phyloP scores from a whole-genome alignment of 2,888 invertebrate genomes.

The Chrysodeixis includens region DNA sequence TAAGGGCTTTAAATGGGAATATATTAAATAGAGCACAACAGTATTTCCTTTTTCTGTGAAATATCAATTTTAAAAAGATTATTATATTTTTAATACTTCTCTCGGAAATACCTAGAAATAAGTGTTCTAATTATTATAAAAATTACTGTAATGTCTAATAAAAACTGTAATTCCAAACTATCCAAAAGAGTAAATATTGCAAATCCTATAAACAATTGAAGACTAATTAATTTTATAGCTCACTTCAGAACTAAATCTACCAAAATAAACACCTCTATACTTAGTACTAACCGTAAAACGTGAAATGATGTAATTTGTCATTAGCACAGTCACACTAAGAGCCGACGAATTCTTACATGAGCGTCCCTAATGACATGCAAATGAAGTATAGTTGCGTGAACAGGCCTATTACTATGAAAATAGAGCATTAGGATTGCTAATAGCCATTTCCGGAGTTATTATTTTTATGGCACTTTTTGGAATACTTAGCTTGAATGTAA shows the following conservation, averaged over 20 bases:
- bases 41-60: not conserved
- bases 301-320: constrained; percentile 37
- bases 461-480: constrained; percentile 20
- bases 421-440: constrained; percentile 22
- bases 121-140: no score
- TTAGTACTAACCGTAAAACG: not conserved
- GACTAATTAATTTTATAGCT: no score
- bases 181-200: no score
- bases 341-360: constrained; percentile 38
- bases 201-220: no score
- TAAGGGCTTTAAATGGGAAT: not conserved
- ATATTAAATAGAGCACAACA: not conserved
- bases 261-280: no score
- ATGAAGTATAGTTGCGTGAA: constrained; percentile 38
- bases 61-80: not conserved
- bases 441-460: constrained; percentile 12
- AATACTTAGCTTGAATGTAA: not conserved
- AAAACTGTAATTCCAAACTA: no score
- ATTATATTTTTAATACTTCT: no score
- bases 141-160: no score
- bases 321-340: constrained; percentile 27
- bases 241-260: no score
- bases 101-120: no score
- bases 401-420: constrained; percentile 34
- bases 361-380: constrained; percentile 48